Percentiles rank a stretch among this genome's conserved stretches.
phyloP scores from a whole-genome alignment of 2,113 vertebrate species.

The Cettia cetti region DNA sequence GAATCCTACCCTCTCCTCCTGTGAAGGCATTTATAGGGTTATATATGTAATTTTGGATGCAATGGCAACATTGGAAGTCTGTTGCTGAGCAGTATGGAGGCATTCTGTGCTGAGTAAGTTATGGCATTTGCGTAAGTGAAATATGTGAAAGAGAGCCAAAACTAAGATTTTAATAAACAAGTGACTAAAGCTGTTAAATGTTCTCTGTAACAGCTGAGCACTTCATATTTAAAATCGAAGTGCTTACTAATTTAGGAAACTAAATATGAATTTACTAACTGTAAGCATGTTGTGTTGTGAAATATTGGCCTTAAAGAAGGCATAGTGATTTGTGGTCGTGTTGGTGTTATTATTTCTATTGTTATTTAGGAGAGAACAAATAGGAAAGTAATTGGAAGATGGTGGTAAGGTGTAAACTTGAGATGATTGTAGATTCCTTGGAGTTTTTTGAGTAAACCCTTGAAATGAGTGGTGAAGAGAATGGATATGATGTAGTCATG shows the following conservation, averaged over 20 bases:
- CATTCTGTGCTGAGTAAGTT: not conserved
- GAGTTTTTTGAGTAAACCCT: not conserved
- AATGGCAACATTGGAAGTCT: not conserved
- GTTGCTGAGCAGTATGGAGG: not conserved
- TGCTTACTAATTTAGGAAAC: not conserved
- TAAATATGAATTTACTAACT: not conserved
- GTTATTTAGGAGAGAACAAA: not conserved
- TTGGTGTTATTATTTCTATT: not conserved
- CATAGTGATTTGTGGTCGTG: not conserved
- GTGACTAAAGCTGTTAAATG: not conserved
- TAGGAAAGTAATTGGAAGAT: not conserved
- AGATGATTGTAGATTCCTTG: not conserved
- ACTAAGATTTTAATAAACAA: not conserved
- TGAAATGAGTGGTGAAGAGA: not conserved
- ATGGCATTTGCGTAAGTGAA: not conserved
- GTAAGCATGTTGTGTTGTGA: not conserved
- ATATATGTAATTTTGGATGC: not conserved
- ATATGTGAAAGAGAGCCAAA: not conserved
- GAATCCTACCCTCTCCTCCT: not conserved
- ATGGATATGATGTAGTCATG: not conserved
- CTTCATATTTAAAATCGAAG: not conserved
- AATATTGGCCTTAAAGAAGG: not conserved
- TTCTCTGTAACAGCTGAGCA: not conserved
- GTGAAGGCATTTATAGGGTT: not conserved
- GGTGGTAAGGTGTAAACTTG: not conserved